Percentiles rank a stretch among this genome's conserved stretches.
phyloP scores from a whole-genome alignment of 2,888 invertebrate species.

The Drosophila niveifrons region DNA sequence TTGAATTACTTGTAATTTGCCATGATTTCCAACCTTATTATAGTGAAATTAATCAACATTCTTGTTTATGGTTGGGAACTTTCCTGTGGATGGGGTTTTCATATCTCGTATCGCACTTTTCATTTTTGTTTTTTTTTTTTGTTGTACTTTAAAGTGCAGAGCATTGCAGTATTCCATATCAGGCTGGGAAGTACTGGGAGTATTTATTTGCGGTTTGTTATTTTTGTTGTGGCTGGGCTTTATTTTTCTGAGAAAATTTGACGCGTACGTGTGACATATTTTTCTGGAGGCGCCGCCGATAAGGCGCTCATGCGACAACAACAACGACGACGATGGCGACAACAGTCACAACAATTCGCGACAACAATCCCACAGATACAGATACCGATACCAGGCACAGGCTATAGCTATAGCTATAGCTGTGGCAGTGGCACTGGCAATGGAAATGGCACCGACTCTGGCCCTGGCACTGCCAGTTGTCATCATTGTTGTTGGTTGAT shows the following conservation, averaged over 20 bases:
- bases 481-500: conserved; percentile 24
- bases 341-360: conserved; percentile 39
- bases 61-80: not conserved
- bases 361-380: conserved; percentile 68
- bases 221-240: conserved; percentile 33
- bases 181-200: conserved; percentile 5
- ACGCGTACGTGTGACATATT: conserved; percentile 78
- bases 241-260: conserved; percentile 71
- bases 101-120: conserved; percentile 16
- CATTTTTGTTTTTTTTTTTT: not conserved
- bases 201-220: conserved; percentile 50
- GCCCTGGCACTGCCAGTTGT: conserved; percentile 53
- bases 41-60: conserved; percentile 13
- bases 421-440: conserved; percentile 23
- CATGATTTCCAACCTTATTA: not conserved
- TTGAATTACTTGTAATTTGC: not conserved
- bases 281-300: conserved; percentile 79
- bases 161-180: conserved; percentile 35
- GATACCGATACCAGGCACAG: conserved; percentile 43
- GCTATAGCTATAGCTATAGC: conserved; percentile 14
- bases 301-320: conserved; percentile 51
- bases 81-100: conserved; percentile 8
- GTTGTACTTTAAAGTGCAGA: conserved; percentile 21
- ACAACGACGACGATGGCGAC: conserved; percentile 12
- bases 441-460: conserved; percentile 11